Evolutionary conservation across 2,113 vertebrate genomes (phyloP).

Genomic region (Abramis brama): DNA sequence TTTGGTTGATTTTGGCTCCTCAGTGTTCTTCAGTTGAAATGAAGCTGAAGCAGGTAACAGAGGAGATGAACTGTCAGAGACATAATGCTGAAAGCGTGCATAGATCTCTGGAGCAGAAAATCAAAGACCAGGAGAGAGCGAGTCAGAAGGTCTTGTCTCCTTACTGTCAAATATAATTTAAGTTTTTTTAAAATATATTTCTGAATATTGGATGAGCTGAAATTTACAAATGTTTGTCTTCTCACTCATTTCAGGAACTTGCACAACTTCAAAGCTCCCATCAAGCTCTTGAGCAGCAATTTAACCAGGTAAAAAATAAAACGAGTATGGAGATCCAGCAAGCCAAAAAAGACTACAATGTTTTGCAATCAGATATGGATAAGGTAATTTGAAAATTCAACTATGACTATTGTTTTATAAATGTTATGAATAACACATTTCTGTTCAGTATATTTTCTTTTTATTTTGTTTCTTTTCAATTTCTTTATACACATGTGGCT

Average conservation of each 20-base stretch:
- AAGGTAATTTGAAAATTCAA: conserved; percentile 73
- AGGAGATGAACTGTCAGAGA: conserved; percentile 89
- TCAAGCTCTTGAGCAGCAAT: conserved; percentile 81
- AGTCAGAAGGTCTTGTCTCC: conserved; percentile 81
- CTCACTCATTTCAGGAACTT: conserved; percentile 75
- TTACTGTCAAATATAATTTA: background rate
- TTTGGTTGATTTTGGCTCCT: conserved; percentile 9
- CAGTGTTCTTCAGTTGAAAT: conserved; percentile 82
- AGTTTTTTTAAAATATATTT: background rate
- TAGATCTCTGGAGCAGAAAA: conserved; percentile 83
- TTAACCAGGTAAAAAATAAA: conserved; percentile 77
- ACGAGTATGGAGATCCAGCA: conserved; percentile 87
- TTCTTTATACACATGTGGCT: background rate
- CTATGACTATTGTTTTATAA: background rate
- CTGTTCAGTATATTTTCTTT: background rate
- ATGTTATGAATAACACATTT: background rate
- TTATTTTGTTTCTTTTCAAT: conserved; percentile 18
- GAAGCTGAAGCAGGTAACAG: conserved; percentile 86
- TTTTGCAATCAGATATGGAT: conserved; percentile 82
- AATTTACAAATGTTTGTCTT: background rate
- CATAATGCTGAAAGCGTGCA: conserved; percentile 86
- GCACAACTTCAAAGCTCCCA: conserved; percentile 79
- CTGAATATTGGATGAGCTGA: background rate
- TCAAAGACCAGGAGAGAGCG: conserved; percentile 86
- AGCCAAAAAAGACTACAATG: conserved; percentile 77